Percentiles rank a stretch among this genome's conserved stretches.
Conservation (phyloP, 2,888 invertebrate genomes). For the Elegia similella region DNA sequence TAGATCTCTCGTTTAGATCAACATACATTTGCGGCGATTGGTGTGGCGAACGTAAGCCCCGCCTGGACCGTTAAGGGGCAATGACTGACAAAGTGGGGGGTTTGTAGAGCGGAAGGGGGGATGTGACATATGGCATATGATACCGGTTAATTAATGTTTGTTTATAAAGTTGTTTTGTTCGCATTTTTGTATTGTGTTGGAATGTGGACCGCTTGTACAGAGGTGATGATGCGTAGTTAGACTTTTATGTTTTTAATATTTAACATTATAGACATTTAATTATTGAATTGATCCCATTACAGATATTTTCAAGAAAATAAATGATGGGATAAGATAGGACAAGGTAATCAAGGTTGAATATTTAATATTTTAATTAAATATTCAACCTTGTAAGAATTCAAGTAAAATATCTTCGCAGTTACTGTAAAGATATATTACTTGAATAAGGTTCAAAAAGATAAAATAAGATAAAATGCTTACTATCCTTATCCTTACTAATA, state of each 20-base stretch:
- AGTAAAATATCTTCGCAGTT: too few relatives aligned
- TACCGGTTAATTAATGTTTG: constrained; percentile 58
- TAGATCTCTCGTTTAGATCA: constrained; percentile 79
- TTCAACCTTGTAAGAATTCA: too few relatives aligned
- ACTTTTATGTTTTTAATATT: too few relatives aligned
- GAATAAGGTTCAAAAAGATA: too few relatives aligned
- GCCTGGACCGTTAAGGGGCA: constrained; percentile 80
- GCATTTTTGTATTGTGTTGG: constrained; percentile 14
- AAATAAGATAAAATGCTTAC: too few relatives aligned
- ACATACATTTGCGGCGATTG: constrained; percentile 67
- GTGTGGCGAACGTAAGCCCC: constrained; percentile 68
- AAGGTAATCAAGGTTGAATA: too few relatives aligned
- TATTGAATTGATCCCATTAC: background rate
- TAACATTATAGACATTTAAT: background rate
- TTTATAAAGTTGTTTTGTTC: constrained; percentile 11
- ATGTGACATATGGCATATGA: constrained; percentile 66
- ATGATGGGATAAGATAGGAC: too few relatives aligned
- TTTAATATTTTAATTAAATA: too few relatives aligned
- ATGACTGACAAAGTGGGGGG: constrained; percentile 74
- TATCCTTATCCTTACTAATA: too few relatives aligned
- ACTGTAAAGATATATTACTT: too few relatives aligned
- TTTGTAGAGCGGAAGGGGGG: constrained; percentile 68
- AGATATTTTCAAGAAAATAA: background rate
- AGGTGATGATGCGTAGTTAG: background rate
- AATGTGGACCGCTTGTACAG: background rate